Conservation (phyloP, 2,797 vertebrate genomes). For the Sebastes matsubarae region DNA sequence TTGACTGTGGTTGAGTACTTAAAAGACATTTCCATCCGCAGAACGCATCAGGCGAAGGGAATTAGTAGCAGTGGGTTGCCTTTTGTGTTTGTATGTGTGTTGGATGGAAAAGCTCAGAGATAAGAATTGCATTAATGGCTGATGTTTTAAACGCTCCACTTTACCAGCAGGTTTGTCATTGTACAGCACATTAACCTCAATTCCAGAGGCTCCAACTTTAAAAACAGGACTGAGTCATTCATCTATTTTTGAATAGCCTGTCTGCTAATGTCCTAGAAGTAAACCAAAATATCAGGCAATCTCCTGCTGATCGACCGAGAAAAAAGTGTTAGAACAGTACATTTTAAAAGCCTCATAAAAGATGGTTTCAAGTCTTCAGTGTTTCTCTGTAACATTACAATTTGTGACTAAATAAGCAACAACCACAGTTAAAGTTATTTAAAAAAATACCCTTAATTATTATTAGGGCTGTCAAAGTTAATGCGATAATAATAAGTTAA, state of each 20-base stretch:
- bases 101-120: constrained; percentile 19
- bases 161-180: constrained; percentile 25
- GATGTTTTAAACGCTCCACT: constrained; percentile 21
- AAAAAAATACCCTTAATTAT: too few species aligned
- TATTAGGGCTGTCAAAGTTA: too few species aligned
- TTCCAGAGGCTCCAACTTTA: constrained; percentile 10
- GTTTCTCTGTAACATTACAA: background rate
- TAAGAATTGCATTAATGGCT: constrained; percentile 2
- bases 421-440: too few species aligned
- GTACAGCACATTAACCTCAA: constrained; percentile 23
- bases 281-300: background rate
- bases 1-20: constrained; percentile 66
- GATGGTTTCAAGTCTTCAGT: background rate
- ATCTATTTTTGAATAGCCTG: constrained; percentile 20
- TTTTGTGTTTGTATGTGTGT: constrained; percentile 19
- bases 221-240: background rate
- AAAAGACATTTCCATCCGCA: constrained; percentile 50
- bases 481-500: too few species aligned
- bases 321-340: background rate
- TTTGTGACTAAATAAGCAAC: background rate
- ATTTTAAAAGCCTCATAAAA: background rate
- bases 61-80: constrained; percentile 54
- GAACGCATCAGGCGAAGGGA: constrained; percentile 35
- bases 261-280: background rate
- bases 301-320: background rate